These are phyloP conservation scores for Aspidoscelis tigris DNA, from an alignment of 2,113 vertebrate genomes.

Conservation along the genomic window DNA sequence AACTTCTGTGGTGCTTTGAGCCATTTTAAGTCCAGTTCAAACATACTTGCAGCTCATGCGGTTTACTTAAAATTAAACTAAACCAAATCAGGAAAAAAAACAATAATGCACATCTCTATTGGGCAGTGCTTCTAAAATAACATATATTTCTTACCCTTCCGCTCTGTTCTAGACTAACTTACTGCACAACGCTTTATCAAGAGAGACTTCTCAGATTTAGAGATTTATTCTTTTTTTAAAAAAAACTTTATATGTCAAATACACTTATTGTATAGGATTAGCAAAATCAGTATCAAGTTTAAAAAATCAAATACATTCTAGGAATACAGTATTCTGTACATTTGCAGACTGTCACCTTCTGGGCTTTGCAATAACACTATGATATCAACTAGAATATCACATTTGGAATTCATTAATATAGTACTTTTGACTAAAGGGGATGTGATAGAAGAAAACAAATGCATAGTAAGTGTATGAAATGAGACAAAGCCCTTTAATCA, in stretches of 20 bases:
- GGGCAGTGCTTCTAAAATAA: too few relatives aligned
- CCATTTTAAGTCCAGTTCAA: too few relatives aligned
- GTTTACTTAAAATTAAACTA: too few relatives aligned
- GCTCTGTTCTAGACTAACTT: too few relatives aligned
- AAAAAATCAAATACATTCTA: accelerated
- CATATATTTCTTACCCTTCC: too few relatives aligned
- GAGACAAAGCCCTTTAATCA: not conserved
- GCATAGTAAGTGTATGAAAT: not conserved
- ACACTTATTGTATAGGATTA: not conserved
- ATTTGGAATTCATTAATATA: not conserved
- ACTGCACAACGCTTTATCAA: not conserved
- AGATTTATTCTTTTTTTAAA: not conserved
- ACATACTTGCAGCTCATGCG: too few relatives aligned
- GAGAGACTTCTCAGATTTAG: not conserved
- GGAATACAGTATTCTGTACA: accelerated
- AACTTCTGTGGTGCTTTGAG: too few relatives aligned
- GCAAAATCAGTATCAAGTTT: too few relatives aligned
- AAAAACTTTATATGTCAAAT: not conserved
- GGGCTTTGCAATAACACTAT: not conserved
- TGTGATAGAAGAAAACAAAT: not conserved
- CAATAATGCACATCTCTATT: too few relatives aligned
- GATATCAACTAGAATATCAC: too few relatives aligned
- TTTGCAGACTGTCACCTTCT: not conserved
- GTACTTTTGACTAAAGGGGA: not conserved
- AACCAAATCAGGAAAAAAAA: too few relatives aligned